A percentile compares a stretch with the other conserved stretches of the same genome.
Conservation (phyloP, 2,797 vertebrate genomes). For the Tragelaphus oryx region DNA sequence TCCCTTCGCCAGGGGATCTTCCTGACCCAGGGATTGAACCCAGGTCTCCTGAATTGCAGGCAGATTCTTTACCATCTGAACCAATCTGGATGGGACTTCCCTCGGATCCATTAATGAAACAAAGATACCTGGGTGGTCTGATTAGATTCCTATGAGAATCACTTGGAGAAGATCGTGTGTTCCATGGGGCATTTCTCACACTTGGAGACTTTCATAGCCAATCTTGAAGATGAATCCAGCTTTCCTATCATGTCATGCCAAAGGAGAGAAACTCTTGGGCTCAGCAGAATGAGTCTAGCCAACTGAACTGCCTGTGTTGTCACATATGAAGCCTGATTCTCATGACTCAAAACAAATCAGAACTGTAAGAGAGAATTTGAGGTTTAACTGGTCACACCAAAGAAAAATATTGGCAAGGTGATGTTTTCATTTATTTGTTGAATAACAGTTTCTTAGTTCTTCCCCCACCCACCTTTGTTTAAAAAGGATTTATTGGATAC, state of each 20-base stretch:
- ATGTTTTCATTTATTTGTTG: background rate
- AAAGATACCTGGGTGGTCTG: background rate
- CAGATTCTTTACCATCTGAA: background rate
- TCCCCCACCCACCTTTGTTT: background rate
- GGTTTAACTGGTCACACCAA: background rate
- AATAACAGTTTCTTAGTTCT: background rate
- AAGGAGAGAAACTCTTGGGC: background rate
- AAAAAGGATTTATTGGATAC: background rate
- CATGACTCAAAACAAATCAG: background rate
- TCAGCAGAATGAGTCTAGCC: background rate
- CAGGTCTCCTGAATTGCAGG: background rate
- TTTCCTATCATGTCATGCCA: background rate
- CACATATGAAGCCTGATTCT: background rate
- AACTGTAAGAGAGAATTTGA: background rate
- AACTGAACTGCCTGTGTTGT: rapidly evolving
- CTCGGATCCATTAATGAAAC: background rate
- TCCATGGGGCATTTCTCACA: background rate
- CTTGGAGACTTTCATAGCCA: background rate
- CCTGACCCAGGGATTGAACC: background rate
- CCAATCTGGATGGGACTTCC: background rate
- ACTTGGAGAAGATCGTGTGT: background rate
- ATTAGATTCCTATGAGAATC: background rate
- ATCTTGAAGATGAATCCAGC: background rate
- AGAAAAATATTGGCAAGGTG: background rate
- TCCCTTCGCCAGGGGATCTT: background rate